These are phyloP conservation scores for Neoitamus cyanurus DNA, from an alignment of 2,888 invertebrate species.

Conservation along the genomic window DNA sequence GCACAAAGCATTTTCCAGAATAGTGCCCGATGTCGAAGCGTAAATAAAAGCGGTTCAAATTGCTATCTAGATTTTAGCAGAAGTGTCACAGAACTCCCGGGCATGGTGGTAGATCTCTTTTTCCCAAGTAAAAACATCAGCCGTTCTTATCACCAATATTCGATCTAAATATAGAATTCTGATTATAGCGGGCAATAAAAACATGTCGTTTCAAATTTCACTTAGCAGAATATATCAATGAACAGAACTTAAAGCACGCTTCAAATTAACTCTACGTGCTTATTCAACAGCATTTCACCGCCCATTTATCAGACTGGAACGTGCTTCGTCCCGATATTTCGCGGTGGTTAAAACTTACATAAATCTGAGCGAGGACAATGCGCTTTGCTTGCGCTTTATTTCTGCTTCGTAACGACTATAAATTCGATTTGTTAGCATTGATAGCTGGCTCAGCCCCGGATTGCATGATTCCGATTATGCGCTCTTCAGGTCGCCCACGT, in stretches of 20 bases:
- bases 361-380: constrained; percentile 28
- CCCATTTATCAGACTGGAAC: constrained; percentile 43
- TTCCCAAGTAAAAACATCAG: not conserved
- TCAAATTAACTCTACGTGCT: constrained; percentile 42
- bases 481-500: constrained; percentile 26
- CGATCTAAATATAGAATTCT: constrained; percentile 46
- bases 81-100: not conserved
- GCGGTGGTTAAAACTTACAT: constrained; percentile 37
- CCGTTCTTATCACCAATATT: constrained; percentile 34
- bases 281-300: constrained; percentile 44
- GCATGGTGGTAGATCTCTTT: not conserved
- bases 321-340: constrained; percentile 34
- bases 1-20: not conserved
- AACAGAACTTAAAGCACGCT: constrained; percentile 33
- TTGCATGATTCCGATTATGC: constrained; percentile 9
- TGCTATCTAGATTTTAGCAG: not conserved
- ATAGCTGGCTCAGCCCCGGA: constrained; percentile 6
- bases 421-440: constrained; percentile 21
- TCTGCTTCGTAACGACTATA: constrained; percentile 23
- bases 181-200: constrained; percentile 38
- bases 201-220: constrained; percentile 44
- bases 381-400: constrained; percentile 33
- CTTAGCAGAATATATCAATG: constrained; percentile 36
- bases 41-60: not conserved
- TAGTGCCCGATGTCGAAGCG: not conserved